Base-by-base conservation (phyloP, 2,797 vertebrate species). In the Cyprinodon diabolis region DNA sequence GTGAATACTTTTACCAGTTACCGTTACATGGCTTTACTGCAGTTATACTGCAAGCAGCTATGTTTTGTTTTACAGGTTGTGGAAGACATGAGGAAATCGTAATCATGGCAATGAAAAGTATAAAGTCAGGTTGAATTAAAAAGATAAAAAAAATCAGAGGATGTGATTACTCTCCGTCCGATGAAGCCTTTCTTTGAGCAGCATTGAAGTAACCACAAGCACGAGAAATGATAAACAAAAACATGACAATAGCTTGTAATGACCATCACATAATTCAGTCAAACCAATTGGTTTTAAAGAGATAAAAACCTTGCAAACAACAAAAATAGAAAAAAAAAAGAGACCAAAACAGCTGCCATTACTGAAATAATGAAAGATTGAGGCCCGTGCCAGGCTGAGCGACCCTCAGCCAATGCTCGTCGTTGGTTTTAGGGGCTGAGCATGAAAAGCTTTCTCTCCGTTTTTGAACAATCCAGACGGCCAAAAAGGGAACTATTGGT, bases 281-380 rank as follows among this genome's bases (percentile, higher is more conserved):
- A 93, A 89, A 92, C 87, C 51, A 76, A 85, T 91, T 91, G 82
- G 73, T 89, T 74, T 47, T 82, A 71, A 88, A 91, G 78, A 71
- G 69, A 79, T 71, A 86, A 90, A 90, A 87, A 86, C 78, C 35
- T 78, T 76, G 81, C 69, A 80, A 75, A 83, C 68, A 66, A 84
- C 73, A 80, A 84, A 81, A 81, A 85, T 54, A 60, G 73, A 47
- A 66, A 51, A 65, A 74, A 76, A 81, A 78, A 83, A 75, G 87
- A 56, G 83, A 87, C 79, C 66, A 83, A 85, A 92, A 94, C 90
- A 96, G 95, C 95, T 95, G 95, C 95, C 95, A 94, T 95, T 87
- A 84, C 89, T 94, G 91, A 95, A 94, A 93, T 90, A 88, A 87
- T 92, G 87, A 94, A 93, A 90, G 90, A 43, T 43, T 81, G 84